Evolutionary conservation across 2,113 vertebrate genomes (phyloP).

Genomic region (Elachura formosa): DNA sequence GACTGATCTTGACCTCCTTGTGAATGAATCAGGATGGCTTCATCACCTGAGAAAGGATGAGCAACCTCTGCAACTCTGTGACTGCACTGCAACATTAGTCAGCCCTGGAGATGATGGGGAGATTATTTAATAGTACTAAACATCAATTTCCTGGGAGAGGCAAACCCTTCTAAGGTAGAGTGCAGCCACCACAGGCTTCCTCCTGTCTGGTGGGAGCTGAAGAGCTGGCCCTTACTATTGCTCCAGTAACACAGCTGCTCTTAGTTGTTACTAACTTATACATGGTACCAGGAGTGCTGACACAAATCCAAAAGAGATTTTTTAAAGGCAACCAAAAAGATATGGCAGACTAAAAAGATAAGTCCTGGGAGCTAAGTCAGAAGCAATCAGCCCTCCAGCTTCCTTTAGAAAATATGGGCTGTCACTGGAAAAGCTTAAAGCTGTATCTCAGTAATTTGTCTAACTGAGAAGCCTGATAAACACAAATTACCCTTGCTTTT

Average conservation of each 20-base stretch:
- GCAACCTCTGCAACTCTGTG: neutral
- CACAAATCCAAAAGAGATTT: neutral
- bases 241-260: neutral
- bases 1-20: accelerated
- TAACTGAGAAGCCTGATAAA: conserved; percentile 7
- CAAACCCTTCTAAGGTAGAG: neutral
- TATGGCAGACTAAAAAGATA: neutral
- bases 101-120: neutral
- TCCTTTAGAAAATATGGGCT: neutral
- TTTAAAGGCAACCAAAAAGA: neutral
- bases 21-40: neutral
- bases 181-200: neutral
- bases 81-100: neutral
- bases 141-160: neutral
- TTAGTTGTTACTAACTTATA: neutral
- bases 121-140: neutral
- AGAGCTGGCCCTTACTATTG: neutral
- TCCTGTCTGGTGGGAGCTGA: neutral
- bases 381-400: neutral
- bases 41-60: neutral
- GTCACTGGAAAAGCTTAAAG: conserved; percentile 10
- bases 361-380: neutral
- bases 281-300: neutral
- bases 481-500: neutral
- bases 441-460: neutral